Base-by-base conservation (phyloP, 2,888 invertebrate genomes). In the Ochropleura leucogaster region DNA sequence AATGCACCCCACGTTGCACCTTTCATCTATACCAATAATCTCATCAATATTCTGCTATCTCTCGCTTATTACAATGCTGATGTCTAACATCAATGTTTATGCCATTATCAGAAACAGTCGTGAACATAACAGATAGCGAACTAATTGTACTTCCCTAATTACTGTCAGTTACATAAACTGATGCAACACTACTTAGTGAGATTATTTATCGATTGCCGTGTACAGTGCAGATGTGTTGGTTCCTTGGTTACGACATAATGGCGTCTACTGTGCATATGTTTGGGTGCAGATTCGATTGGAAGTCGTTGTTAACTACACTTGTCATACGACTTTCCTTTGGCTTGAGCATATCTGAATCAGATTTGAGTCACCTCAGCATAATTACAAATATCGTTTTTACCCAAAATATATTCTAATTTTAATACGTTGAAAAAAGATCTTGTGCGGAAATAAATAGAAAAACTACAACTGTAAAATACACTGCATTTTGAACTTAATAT, bases 161-260 rank as follows among this genome's bases (percentile, higher is more conserved):
- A 68, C 14, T 42, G 20, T n/a, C 10, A 8, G 30, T 75, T 46
- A 53, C 16, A 59, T 72, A 57, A 78, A 12, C 8, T 67, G 57
- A 67, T 30, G 57, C 10, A 63, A 72, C 46, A 8, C 12, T 44
- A 65, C 12, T 47, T 77, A 82, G 72, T 72, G 49, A 49, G 78
- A 77, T 82, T 83, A 62, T 72, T 60, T 62, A 83, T 80, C 72
- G 79, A 80, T 67, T 55, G 18, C 46, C 46, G 47, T 7, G 44
- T 12, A 44, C 6, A 30, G 20, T 51, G 12, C 20, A 67, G 79
- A 80, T 66, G 47, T 20, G 18, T 46, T 14, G 70, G 74, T 77
- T 70, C 63, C 77, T 67, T 63, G 6, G 16, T 78, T 78, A 47
- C 70, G 53, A 65, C 63, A 70, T 6, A n/a, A n/a, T n/a, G 30